A percentile compares a stretch with the other conserved stretches of the same genome.
Evolutionary conservation across 2,113 vertebrate genomes (phyloP).

Genomic region (Callaeas wilsoni): DNA sequence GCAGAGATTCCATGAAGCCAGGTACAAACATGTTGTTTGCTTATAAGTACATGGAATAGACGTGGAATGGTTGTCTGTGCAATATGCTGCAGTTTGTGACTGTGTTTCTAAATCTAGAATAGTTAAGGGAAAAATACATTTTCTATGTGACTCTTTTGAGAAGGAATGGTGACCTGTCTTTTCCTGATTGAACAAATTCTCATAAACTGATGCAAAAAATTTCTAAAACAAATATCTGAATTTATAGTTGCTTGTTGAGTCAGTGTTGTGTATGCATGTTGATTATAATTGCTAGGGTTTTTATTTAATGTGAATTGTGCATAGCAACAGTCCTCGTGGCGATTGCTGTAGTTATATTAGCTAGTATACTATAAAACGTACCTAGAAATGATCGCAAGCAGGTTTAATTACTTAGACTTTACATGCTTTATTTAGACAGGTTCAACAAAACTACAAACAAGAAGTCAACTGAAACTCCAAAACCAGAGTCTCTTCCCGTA

Average conservation of each 20-base stretch:
- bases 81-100: background rate
- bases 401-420: background rate
- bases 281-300: background rate
- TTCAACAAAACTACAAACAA: conserved; percentile 44
- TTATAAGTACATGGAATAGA: background rate
- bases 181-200: background rate
- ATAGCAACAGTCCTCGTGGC: background rate
- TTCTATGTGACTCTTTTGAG: background rate
- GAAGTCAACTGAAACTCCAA: conserved; percentile 48
- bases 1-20: conserved; percentile 39
- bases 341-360: background rate
- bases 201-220: background rate
- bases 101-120: background rate
- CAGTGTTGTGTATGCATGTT: background rate
- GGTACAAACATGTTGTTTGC: conserved; percentile 1
- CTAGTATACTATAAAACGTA: background rate
- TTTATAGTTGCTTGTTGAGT: background rate
- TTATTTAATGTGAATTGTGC: background rate
- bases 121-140: background rate
- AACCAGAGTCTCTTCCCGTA: conserved; percentile 14
- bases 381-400: background rate
- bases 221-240: background rate
- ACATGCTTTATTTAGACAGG: conserved; percentile 50
- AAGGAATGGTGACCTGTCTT: background rate
- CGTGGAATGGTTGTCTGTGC: background rate